A percentile compares a stretch with the other conserved stretches of the same genome.
These are phyloP conservation scores for Anoplopoma fimbria DNA, from an alignment of 2,113 vertebrate genomes.

Conservation along the genomic window DNA sequence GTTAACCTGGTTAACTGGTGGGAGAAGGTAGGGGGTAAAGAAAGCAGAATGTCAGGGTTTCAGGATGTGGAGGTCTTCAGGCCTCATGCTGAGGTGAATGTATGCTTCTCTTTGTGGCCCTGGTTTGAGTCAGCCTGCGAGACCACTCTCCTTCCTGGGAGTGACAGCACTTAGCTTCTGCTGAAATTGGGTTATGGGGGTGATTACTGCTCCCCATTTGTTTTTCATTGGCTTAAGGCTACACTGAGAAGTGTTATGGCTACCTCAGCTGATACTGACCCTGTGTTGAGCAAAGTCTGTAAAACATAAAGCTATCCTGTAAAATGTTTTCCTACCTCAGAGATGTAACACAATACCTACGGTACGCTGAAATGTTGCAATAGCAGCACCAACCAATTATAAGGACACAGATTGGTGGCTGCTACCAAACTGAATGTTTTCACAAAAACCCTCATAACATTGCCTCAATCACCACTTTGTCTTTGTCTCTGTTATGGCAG, in stretches of 20 bases:
- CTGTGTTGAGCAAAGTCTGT: conserved; percentile 38
- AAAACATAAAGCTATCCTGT: conserved; percentile 40
- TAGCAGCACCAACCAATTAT: conserved; percentile 24
- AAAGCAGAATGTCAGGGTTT: conserved; percentile 30
- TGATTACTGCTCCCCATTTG: conserved; percentile 62
- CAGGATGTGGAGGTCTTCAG: conserved; percentile 51
- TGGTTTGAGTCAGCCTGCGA: conserved; percentile 33
- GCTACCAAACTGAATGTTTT: conserved; percentile 39
- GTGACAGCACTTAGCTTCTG: conserved; percentile 45
- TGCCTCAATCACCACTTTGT: conserved; percentile 21
- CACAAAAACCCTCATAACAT: conserved; percentile 22
- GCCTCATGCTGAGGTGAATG: conserved; percentile 56
- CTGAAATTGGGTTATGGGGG: conserved; percentile 66
- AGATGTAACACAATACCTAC: conserved; percentile 53
- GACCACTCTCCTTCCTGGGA: conserved; percentile 30
- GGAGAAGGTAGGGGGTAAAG: conserved; percentile 34
- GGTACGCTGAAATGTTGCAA: conserved; percentile 9
- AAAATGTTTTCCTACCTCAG: conserved; percentile 48
- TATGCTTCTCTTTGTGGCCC: conserved; percentile 52
- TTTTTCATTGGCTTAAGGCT: conserved; percentile 64
- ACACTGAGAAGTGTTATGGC: conserved; percentile 69
- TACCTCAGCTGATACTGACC: conserved; percentile 57
- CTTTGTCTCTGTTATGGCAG: conserved; percentile 76
- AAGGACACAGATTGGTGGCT: conserved; percentile 11
- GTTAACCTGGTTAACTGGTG: conserved; percentile 38